Conservation (phyloP, 2,113 vertebrate species). For the Sapayoa aenigma region DNA sequence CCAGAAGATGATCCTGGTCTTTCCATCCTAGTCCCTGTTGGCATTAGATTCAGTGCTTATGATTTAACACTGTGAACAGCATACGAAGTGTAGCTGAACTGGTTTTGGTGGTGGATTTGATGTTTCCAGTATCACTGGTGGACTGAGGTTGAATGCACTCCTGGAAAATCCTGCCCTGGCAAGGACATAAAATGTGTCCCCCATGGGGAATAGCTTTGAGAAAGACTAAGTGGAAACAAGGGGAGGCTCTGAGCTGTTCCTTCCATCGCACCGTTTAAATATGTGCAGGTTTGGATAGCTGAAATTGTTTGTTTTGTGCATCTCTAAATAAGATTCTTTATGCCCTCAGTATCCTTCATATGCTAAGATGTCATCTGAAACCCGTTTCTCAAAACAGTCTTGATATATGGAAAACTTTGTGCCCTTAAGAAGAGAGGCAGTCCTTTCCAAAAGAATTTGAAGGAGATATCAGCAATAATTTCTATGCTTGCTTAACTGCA, state of each 20-base stretch:
- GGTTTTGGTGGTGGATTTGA: background rate
- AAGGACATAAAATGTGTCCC: background rate
- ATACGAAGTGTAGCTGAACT: background rate
- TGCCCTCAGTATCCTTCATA: background rate
- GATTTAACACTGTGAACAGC: background rate
- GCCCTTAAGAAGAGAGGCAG: background rate
- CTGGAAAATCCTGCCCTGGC: background rate
- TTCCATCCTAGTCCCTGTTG: background rate
- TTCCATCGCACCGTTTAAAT: background rate
- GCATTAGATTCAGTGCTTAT: background rate
- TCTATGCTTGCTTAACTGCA: background rate
- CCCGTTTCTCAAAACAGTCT: background rate
- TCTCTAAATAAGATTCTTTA: background rate
- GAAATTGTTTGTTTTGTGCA: background rate
- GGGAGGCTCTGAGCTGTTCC: background rate
- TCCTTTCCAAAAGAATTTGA: background rate
- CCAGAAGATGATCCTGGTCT: background rate
- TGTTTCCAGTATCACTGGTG: background rate
- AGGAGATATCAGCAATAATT: background rate
- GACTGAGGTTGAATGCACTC: background rate
- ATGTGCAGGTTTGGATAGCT: background rate
- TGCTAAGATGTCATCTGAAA: background rate
- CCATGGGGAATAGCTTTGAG: background rate
- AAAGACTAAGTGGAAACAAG: background rate
- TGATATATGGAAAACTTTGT: background rate